Percentiles rank a stretch among this genome's conserved stretches.
Conservation (phyloP, 2,797 vertebrate genomes). For the Selene dorsalis region DNA sequence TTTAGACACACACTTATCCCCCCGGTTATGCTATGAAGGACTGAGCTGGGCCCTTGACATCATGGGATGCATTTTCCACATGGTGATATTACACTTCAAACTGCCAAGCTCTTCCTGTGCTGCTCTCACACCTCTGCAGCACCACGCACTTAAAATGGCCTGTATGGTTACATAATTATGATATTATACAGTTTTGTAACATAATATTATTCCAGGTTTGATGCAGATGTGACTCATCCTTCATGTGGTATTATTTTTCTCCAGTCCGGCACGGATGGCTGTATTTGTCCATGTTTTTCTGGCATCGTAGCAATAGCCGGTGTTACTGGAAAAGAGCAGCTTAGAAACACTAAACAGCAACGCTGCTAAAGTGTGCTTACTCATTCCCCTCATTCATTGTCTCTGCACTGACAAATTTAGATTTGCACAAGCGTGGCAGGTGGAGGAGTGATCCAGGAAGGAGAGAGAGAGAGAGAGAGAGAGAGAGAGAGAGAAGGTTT, state of each 20-base stretch:
- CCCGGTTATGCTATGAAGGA: conserved; percentile 55
- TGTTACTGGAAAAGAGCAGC: neutral
- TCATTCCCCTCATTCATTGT: neutral
- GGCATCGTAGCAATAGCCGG: neutral
- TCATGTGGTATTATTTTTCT: neutral
- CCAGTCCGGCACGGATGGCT: neutral
- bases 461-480: neutral
- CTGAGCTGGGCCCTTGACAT: conserved; percentile 67
- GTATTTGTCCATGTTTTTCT: conserved; percentile 4
- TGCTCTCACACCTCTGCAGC: conserved; percentile 16
- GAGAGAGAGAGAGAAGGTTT: neutral
- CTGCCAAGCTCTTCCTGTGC: conserved; percentile 32
- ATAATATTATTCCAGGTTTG: neutral
- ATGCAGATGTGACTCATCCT: neutral
- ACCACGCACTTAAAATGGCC: conserved; percentile 11
- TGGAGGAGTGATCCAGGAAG: conserved; percentile 7
- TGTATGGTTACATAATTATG: neutral
- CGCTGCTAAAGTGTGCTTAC: neutral
- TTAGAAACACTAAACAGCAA: conserved; percentile 1
- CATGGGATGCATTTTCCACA: conserved; percentile 73
- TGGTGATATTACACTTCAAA: conserved; percentile 58
- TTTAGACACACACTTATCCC: conserved; percentile 69
- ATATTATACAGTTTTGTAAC: neutral
- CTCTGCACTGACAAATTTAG: conserved; percentile 12
- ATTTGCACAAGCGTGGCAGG: neutral